Base-by-base conservation (phyloP, 2,113 vertebrate genomes). In the Lampris incognitus region DNA sequence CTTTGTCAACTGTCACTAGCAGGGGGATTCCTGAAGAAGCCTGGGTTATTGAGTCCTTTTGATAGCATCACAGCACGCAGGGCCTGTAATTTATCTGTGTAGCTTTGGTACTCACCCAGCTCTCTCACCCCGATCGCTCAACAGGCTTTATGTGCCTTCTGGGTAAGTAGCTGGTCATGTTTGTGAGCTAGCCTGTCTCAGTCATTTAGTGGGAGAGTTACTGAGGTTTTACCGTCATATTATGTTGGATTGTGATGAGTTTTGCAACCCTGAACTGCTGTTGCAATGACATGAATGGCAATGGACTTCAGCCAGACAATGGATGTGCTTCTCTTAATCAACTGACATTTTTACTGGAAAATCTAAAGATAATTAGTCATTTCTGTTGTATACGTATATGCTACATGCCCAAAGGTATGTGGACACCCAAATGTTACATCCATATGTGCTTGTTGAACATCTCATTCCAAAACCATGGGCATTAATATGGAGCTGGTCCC, bases 1-100 rank as follows among this genome's bases (percentile, higher is more conserved):
- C 74, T 83, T 82, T 79, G 81, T 92, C 80, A 90, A 89, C 74
- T 88, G 85, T 90, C 88, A 82, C 78, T 75, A 79, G 69, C 68
- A 63, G 76, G 63, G 62, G 81, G 83, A 82, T 87, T 59, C 49
- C 89, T 84, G 44, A 77, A 75, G 74, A 63, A 81, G 81, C 85
- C 62, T 4, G 65, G 85, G 89, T 90, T 85, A 84, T 86, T 78
- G 83, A 86, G 71, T 87, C 72, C 69, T 81, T 86, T 80, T 78
- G 81, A 91, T 87, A 87, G 77, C 88, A 87, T 89, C 90, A 89
- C 66, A 82, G 70, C 62, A 60, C 58, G 66, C 69, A 85, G 67
- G 79, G 58, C 54, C 64, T 66, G 79, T 82, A 80, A 86, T 87
- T 78, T 83, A 83, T 91, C 79, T 85, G 64, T 37, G 55, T 24